Conservation (phyloP, 2,113 vertebrate species). For the Podarcis cretensis region DNA sequence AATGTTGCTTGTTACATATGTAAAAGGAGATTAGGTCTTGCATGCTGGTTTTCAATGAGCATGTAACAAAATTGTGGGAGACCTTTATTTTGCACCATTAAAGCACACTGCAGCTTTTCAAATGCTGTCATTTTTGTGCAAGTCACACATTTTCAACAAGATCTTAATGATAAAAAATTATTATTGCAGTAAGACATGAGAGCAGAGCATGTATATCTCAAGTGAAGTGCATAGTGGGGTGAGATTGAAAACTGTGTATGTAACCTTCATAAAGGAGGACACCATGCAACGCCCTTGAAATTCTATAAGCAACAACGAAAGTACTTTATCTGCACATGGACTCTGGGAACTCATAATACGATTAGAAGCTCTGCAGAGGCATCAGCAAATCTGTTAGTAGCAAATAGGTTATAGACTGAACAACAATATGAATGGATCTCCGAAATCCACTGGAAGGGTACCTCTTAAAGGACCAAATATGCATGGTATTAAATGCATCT, state of each 20-base stretch:
- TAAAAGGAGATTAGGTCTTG: too few relatives aligned
- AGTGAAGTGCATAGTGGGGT: not conserved
- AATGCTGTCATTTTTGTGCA: conserved; percentile 7
- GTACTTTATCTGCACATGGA: too few relatives aligned
- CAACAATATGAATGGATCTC: not conserved
- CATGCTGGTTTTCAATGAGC: too few relatives aligned
- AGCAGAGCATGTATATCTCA: not conserved
- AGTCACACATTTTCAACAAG: not conserved
- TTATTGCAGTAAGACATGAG: not conserved
- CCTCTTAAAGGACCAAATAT: not conserved
- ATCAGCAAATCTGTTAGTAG: not conserved
- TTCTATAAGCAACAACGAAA: too few relatives aligned
- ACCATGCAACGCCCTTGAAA: not conserved
- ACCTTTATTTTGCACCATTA: too few relatives aligned
- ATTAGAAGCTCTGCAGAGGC: too few relatives aligned
- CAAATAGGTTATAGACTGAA: not conserved
- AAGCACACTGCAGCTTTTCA: not conserved
- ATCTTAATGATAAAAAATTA: not conserved
- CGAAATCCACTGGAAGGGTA: not conserved
- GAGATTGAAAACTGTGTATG: not conserved
- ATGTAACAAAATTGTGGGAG: too few relatives aligned
- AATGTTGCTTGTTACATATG: too few relatives aligned
- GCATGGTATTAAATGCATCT: too few relatives aligned
- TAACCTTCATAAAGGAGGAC: not conserved
- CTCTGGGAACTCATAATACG: not conserved